Evolutionary conservation across 2,888 invertebrate genomes (phyloP).

Genomic region (Sinopyrophorus schimmeli): DNA sequence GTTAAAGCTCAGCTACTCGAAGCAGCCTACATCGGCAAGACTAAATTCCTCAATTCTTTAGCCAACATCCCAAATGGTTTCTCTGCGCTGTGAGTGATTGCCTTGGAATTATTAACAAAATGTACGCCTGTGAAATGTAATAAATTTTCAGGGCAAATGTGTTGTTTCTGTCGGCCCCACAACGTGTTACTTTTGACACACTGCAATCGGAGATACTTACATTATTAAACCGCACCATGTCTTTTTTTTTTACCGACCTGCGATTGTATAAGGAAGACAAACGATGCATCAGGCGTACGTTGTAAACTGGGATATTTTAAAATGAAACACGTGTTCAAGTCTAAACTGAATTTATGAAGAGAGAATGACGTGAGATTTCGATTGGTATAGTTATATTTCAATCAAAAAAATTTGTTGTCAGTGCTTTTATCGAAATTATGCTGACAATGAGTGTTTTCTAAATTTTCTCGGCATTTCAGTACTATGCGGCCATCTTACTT

Average conservation of each 20-base stretch:
- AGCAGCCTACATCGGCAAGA: constrained; percentile 11
- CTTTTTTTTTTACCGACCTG: constrained; percentile 14
- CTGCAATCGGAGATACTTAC: constrained; percentile 26
- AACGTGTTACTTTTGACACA: constrained; percentile 29
- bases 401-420: constrained; percentile 9
- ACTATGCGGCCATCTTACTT: no score
- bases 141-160: constrained; percentile 27
- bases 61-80: constrained; percentile 19
- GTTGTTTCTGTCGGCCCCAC: constrained; percentile 25
- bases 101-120: constrained; percentile 29
- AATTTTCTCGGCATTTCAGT: no score
- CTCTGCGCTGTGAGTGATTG: constrained; percentile 25
- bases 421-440: no score
- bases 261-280: constrained; percentile 18
- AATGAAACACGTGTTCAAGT: constrained; percentile 25
- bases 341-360: constrained; percentile 26
- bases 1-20: constrained; percentile 9
- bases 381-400: constrained; percentile 21
- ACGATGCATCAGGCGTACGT: constrained; percentile 16
- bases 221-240: constrained; percentile 24
- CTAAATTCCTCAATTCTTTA: constrained; percentile 24
- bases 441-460: no score
- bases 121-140: constrained; percentile 24
- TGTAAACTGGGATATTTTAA: constrained; percentile 21
- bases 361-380: constrained; percentile 21